Evolutionary conservation across 2,888 invertebrate species (phyloP), one percentile per base, ranked within the genome.

Genomic region (Napeogenes sylphis): DNA sequence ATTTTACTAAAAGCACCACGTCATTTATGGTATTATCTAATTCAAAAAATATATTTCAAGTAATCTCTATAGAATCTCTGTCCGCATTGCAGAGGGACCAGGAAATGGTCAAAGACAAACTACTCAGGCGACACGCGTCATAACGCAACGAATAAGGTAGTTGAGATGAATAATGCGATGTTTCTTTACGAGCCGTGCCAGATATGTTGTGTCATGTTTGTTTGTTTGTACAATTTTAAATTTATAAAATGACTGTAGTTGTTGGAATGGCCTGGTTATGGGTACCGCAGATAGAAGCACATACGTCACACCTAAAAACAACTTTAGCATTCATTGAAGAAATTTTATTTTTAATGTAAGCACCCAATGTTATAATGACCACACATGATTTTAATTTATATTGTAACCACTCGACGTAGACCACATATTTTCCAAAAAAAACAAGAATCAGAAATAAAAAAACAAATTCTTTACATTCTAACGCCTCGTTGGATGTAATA

Each of bases 41-140:
- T 51, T 4, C 6, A 13, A 30, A 10, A 8, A 10, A 30, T 51
- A 3, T 8, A 30, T 21, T 30, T 51, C 10, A 51, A 6, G 42
- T 51, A 8, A 30, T 51, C 64, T 63, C 64, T 42, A 61, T n/a
- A 45, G 45, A 38, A 45, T 33, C 55, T 33, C 55, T 66, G 65
- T 65, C 33, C 64, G 14, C 47, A 33, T 73, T 75, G 76, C 82
- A 80, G 80, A 79, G 78, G 80, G 68, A 65, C 71, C 86, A 85
- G 89, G 89, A 90, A 90, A 84, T 78, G 88, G 89, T 83, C 87
- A 85, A 78, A 85, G 87, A 89, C 88, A 87, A 88, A 87, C 85
- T 85, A 83, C 81, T 65, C 73, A 70, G 73, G 76, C 81, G 87
- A 82, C 85, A 89, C 89, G 89, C 89, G 83, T 83, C 89, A 89